Evolutionary conservation across 2,797 vertebrate species (phyloP).

Genomic region (Falco rusticolus): DNA sequence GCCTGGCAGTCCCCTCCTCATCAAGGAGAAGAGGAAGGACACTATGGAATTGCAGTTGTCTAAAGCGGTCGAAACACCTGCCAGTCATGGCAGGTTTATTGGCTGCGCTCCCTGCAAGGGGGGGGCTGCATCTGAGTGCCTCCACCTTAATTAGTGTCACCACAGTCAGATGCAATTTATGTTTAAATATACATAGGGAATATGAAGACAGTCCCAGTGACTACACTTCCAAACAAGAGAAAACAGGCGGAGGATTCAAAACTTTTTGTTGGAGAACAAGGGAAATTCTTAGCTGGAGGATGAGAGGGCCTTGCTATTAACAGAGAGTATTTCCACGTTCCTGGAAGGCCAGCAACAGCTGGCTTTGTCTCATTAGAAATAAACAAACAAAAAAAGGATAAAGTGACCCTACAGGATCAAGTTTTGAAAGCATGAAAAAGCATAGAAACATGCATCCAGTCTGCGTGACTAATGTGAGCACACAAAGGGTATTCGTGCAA

Average conservation of each 20-base stretch:
- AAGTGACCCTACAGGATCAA: not conserved
- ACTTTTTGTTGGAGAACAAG: not conserved
- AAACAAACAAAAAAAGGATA: not conserved
- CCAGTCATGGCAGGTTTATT: conserved; percentile 70
- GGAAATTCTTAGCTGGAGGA: not conserved
- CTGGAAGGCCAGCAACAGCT: not conserved
- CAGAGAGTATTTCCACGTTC: not conserved
- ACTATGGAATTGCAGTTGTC: conserved; percentile 61
- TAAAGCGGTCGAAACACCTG: conserved; percentile 56
- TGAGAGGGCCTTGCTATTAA: not conserved
- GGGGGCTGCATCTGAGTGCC: conserved; percentile 65
- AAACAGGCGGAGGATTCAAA: conserved; percentile 49
- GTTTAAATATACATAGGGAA: conserved; percentile 68
- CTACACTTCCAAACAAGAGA: conserved; percentile 54
- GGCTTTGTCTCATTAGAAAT: fast-evolving
- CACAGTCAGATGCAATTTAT: conserved; percentile 76
- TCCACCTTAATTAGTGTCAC: conserved; percentile 72
- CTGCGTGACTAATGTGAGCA: not conserved
- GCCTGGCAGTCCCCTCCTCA: conserved; percentile 11
- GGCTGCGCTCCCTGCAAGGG: conserved; percentile 43
- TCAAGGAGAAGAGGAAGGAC: conserved; percentile 13
- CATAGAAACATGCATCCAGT: fast-evolving
- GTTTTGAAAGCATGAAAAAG: not conserved
- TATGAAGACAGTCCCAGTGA: conserved; percentile 58
- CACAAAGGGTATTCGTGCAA: not conserved